A percentile compares a stretch with the other conserved stretches of the same genome.
phyloP scores from a whole-genome alignment of 1,140 invertebrate genomes.

The Ctenoplectra terminalis region DNA sequence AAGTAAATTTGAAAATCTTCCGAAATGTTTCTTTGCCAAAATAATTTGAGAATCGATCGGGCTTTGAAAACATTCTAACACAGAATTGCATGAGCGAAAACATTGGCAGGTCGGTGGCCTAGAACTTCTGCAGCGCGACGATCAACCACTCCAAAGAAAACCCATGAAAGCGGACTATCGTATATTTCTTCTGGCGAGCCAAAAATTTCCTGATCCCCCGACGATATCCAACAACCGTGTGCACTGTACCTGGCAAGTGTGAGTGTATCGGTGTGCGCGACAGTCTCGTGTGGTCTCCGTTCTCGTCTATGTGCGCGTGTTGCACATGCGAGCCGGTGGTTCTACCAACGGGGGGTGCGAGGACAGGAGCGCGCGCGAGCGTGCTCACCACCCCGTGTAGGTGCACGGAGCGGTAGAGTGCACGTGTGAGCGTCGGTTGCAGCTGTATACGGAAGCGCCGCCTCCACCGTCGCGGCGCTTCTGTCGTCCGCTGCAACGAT shows the following conservation, averaged over 20 bases:
- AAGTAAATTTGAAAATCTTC: neutral
- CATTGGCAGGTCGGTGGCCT: conserved; percentile 23
- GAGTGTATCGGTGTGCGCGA: conserved; percentile 49
- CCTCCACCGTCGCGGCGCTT: conserved; percentile 73
- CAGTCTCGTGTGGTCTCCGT: conserved; percentile 35
- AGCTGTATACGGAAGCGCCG: conserved; percentile 66
- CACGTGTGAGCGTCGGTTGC: conserved; percentile 45
- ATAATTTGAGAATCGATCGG: neutral
- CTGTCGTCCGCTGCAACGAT: conserved; percentile 80
- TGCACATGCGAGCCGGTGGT: conserved; percentile 27
- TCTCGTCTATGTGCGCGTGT: neutral
- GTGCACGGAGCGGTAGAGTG: neutral
- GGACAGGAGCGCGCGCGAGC: neutral
- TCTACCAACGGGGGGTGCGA: neutral
- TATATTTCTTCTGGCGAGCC: conserved; percentile 46
- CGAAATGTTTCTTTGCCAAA: neutral
- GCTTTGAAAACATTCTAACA: neutral
- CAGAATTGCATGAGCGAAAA: neutral
- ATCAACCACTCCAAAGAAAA: conserved; percentile 10
- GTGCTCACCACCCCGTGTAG: conserved; percentile 19
- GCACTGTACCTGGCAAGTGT: conserved; percentile 38
- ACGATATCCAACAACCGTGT: conserved; percentile 60
- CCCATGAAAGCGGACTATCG: neutral
- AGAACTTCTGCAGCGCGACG: conserved; percentile 16
- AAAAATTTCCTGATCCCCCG: conserved; percentile 64